A percentile compares a stretch with the other conserved stretches of the same genome.
Evolutionary conservation across 2,113 vertebrate species (phyloP).

Genomic region (Saccopteryx leptura): DNA sequence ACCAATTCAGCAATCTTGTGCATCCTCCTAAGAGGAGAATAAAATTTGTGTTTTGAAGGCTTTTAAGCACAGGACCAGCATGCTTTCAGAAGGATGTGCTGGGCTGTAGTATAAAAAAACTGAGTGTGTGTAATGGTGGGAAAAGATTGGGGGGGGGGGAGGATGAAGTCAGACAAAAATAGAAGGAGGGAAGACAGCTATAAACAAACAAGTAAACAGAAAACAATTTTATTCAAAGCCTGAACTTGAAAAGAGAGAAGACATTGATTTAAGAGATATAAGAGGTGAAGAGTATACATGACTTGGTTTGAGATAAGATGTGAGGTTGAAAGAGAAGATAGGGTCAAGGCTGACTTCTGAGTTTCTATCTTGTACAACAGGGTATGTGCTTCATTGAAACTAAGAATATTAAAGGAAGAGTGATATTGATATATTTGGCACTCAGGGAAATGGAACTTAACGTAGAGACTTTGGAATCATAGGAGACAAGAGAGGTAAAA

Average conservation of each 20-base stretch:
- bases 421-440: neutral
- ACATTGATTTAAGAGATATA: neutral
- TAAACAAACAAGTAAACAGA: neutral
- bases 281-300: neutral
- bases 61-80: neutral
- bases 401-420: constrained; percentile 25
- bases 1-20: neutral
- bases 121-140: neutral
- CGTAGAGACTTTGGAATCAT: neutral
- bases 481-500: constrained; percentile 28
- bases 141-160: neutral
- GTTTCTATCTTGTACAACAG: neutral
- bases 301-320: neutral
- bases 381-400: neutral
- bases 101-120: neutral
- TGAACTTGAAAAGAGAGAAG: constrained; percentile 33
- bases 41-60: neutral
- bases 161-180: neutral
- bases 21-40: neutral
- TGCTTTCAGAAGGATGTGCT: constrained; percentile 8
- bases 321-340: neutral
- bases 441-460: neutral
- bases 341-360: neutral
- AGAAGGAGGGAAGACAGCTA: neutral
- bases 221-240: neutral